A percentile compares a stretch with the other conserved stretches of the same genome.
phyloP scores from a whole-genome alignment of 2,888 invertebrate species.

The Yponomeuta evonymella region DNA sequence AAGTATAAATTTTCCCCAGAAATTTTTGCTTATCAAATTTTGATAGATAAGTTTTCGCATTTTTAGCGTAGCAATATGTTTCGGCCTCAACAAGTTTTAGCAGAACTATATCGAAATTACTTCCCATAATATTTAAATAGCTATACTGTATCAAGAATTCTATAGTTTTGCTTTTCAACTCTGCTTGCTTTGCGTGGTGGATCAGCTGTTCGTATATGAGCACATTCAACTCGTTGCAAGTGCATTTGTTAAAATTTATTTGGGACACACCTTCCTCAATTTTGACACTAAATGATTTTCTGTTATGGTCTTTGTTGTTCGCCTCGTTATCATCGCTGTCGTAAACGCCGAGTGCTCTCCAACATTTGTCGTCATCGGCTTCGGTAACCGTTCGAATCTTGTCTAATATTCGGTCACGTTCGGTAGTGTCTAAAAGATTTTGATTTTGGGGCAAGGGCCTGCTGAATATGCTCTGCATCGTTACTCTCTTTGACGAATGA shows the following conservation, averaged over 20 bases:
- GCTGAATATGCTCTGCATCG: constrained; percentile 28
- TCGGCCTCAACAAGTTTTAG: constrained; percentile 52
- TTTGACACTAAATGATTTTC: constrained; percentile 38
- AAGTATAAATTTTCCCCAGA: constrained; percentile 52
- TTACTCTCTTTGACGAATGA: constrained; percentile 50
- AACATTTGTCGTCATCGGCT: constrained; percentile 45
- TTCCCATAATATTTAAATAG: constrained; percentile 46
- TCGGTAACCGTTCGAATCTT: constrained; percentile 51
- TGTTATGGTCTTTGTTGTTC: constrained; percentile 28
- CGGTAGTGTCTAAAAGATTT: not conserved
- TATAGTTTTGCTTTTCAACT: constrained; percentile 50
- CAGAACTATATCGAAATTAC: constrained; percentile 41
- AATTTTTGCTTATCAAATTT: constrained; percentile 41
- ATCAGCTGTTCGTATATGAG: constrained; percentile 56
- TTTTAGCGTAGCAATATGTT: constrained; percentile 31
- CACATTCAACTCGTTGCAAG: constrained; percentile 56
- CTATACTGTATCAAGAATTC: constrained; percentile 50
- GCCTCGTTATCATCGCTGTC: constrained; percentile 49
- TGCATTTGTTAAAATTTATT: constrained; percentile 52
- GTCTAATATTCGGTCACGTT: constrained; percentile 34
- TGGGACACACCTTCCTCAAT: constrained; percentile 53
- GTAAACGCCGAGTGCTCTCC: constrained; percentile 49
- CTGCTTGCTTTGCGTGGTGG: constrained; percentile 57
- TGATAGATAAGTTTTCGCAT: not conserved
- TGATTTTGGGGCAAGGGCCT: not conserved